Conservation (phyloP, 2,797 vertebrate species). For the Malacoctenus gilli region DNA sequence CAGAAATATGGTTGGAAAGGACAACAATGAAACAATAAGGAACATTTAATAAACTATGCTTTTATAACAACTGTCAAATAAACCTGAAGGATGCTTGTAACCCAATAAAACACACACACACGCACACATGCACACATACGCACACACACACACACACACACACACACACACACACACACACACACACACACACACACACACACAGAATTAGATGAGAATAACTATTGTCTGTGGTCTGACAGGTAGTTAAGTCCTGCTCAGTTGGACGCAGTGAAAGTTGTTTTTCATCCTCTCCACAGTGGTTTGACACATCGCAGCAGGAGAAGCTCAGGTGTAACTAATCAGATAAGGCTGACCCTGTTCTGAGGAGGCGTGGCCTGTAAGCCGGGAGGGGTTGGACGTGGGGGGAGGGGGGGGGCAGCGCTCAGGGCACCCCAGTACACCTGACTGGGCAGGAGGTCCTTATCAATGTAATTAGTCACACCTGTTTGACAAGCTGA, state of each 20-base stretch:
- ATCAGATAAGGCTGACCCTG: slow-evolving; percentile 22
- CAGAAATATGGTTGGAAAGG: no score
- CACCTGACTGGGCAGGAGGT: slow-evolving; percentile 26
- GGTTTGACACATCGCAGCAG: slow-evolving; percentile 22
- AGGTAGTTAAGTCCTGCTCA: background rate
- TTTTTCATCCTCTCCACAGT: background rate
- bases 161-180: no score
- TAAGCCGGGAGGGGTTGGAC: slow-evolving; percentile 9
- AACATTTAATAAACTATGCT: no score
- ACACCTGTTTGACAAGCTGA: slow-evolving; percentile 35
- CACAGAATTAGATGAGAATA: no score
- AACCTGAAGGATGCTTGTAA: no score
- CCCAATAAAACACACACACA: no score
- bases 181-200: no score
- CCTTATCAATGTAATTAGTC: slow-evolving; percentile 41
- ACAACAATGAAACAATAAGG: no score
- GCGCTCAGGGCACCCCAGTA: background rate
- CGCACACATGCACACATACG: no score
- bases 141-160: no score
- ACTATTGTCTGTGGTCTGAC: no score
- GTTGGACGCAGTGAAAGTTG: background rate
- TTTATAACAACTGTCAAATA: no score
- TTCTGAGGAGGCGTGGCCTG: slow-evolving; percentile 22
- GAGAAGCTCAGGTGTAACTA: slow-evolving; percentile 28
- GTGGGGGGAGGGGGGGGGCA: background rate